Evolutionary conservation across 2,797 vertebrate species (phyloP), one percentile per base, ranked within the genome.

Genomic region (Eidolon dupreanum): DNA sequence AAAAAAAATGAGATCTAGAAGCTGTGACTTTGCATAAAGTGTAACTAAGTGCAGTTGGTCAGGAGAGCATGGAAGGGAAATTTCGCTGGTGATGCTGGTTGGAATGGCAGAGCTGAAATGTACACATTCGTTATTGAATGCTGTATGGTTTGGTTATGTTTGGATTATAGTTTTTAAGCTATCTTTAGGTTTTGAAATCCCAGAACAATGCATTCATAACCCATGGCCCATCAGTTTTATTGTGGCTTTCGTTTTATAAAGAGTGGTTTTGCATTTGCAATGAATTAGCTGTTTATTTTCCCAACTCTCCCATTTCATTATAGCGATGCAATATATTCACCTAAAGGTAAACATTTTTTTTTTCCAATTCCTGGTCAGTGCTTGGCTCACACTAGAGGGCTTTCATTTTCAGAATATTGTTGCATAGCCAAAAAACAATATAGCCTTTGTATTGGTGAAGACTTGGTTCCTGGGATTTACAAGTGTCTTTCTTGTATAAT

Each of bases 281-380:
- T 65, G 92, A 92, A 95, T 96, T 90, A 78, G 82, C 55, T 97
- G 73, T 97, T 98, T 94, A 82, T 98, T 97, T 98, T 91, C 87
- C 93, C 77, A 97, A 93, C 28, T 65, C 65, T 97, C 74, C 1
- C 92, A 85, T 98, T 70, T 98, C 87, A 92, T 87, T 71, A 68
- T 24, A 90, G 79, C 81, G 20, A 77, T 2, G 43, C 36, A 26
- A 57, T 97, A 97, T 94, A 82, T 95, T 95, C 81, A 93, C 65
- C 75, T 95, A 96, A 97, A 38, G 43, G 75, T 81, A 84, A 82
- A 65, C 20, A 55, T 51, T 77, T 19, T 74, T 9, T 28, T 28
- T 11, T 70, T 6, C 61, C 77, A 31, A 59, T 90, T 95, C n/a
- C 79, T 93, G 61, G 22, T 79, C 82, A 90, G 68, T 85, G 20